phyloP scores from a whole-genome alignment of 2,888 invertebrate genomes.

The Vanessa cardui region DNA sequence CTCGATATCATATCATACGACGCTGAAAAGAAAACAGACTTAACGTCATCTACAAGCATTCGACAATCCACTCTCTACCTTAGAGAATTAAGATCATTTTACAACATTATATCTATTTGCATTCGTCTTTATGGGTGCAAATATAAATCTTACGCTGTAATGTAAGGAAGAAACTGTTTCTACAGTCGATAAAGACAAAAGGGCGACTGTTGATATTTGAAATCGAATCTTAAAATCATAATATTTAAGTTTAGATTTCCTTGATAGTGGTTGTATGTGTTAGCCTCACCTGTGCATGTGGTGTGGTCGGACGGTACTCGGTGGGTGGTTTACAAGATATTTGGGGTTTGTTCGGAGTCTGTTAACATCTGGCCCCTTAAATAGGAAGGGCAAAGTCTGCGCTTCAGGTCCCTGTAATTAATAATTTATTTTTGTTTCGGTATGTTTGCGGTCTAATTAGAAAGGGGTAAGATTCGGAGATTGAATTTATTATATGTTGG shows the following conservation, averaged over 20 bases:
- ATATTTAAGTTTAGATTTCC: slow-evolving; percentile 45
- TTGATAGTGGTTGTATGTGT: slow-evolving; percentile 31
- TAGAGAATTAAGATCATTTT: slow-evolving; percentile 42
- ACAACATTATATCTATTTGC: background rate
- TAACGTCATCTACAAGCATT: slow-evolving; percentile 31
- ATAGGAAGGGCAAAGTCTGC: slow-evolving; percentile 75
- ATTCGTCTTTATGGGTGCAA: slow-evolving; percentile 45
- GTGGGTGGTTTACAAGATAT: slow-evolving; percentile 80
- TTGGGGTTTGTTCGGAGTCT: slow-evolving; percentile 77
- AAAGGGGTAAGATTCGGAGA: slow-evolving; percentile 44
- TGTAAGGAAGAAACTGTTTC: slow-evolving; percentile 73
- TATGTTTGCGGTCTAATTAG: slow-evolving; percentile 58
- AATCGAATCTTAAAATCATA: slow-evolving; percentile 46
- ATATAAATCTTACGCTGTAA: slow-evolving; percentile 68
- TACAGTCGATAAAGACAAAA: slow-evolving; percentile 71
- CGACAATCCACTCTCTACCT: slow-evolving; percentile 26
- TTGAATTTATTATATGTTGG: slow-evolving; percentile 34
- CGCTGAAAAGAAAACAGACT: slow-evolving; percentile 46
- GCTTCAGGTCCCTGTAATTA: slow-evolving; percentile 71
- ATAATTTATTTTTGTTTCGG: slow-evolving; percentile 76
- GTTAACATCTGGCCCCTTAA: slow-evolving; percentile 79
- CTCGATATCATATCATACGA: slow-evolving; percentile 80
- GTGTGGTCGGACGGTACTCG: slow-evolving; percentile 54
- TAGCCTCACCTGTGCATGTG: slow-evolving; percentile 51
- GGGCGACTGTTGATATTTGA: slow-evolving; percentile 45